Evolutionary conservation across 2,888 invertebrate species (phyloP), one percentile per base, ranked within the genome.

Genomic region (Eulithis prunata): DNA sequence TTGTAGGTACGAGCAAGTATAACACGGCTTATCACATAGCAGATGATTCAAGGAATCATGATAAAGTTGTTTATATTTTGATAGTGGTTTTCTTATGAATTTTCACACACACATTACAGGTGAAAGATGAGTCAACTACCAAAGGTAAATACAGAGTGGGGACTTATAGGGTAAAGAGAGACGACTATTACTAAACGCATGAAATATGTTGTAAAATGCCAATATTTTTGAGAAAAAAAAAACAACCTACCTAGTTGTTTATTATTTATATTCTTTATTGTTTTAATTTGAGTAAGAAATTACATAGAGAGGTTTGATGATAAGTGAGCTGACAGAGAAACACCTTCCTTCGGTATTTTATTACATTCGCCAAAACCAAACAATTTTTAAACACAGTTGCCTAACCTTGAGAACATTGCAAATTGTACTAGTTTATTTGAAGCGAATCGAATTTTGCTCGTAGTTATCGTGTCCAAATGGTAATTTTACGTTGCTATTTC

Each of bases 401-500:
- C 41, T 8, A 41, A 59, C 66, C 66, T 66, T 62, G 62, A 58
- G 51, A 56, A 51, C 62, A 32, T 62, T 58, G 54, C 57, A 28
- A 46, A 59, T 62, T 62, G 57, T 54, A 56, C 14, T 65, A 60
- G 58, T 56, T 46, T 52, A 66, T 51, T 59, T 55, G 59, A 51
- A 56, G 58, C 62, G 58, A 59, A 62, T 62, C 66, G 58, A 66
- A 66, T 66, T 55, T 62, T 46, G 52, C 36, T 66, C 52, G 57
- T 12, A 32, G 49, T 12, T 63, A 59, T 59, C 66, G 66, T 66
- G 62, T 62, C 66, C 59, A 55, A 66, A 55, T 45, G 41, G 8
- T 59, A 66, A 58, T 58, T 49, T 59, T 58, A 62, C 57, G 12
- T 52, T 53, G 57, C 38, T 36, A 54, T 62, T 66, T 66, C 51